Percentiles rank a stretch among this genome's conserved stretches.
Conservation (phyloP, 2,113 vertebrate genomes). For the Erythrocercus mccallii region DNA sequence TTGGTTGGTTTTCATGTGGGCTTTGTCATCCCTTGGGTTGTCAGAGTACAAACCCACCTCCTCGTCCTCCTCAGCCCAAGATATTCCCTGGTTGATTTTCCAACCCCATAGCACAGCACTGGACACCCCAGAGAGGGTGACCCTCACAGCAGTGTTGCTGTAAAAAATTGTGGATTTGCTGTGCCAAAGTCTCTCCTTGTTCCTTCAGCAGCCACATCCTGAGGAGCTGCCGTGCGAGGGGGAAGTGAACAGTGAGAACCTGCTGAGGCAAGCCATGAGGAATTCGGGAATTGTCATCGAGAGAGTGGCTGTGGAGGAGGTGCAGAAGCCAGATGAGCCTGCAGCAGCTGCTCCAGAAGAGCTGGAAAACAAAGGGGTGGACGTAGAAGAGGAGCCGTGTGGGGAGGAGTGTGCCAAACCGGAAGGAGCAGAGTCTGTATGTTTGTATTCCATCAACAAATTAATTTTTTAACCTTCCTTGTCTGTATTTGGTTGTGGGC, state of each 20-base stretch:
- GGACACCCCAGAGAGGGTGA: not conserved
- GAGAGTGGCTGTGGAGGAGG: constrained; percentile 65
- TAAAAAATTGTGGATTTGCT: not conserved
- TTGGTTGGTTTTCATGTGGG: not conserved
- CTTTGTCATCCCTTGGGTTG: not conserved
- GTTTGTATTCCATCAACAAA: not conserved
- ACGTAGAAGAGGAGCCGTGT: constrained; percentile 68
- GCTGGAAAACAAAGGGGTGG: constrained; percentile 42
- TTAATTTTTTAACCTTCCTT: not conserved
- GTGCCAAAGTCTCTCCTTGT: not conserved
- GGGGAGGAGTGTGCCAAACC: constrained; percentile 80
- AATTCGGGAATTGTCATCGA: constrained; percentile 89
- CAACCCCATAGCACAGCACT: fast-evolving
- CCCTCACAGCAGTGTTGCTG: fast-evolving
- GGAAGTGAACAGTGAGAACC: constrained; percentile 78
- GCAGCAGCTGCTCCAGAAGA: constrained; percentile 51
- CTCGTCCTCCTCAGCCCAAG: not conserved
- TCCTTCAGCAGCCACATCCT: not conserved
- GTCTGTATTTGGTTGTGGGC: not conserved
- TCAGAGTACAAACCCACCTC: not conserved
- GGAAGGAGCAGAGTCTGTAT: constrained; percentile 71
- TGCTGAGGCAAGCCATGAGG: constrained; percentile 93
- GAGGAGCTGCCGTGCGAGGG: constrained; percentile 60
- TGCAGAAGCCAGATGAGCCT: not conserved
- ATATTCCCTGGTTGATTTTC: not conserved